Base-by-base conservation (phyloP, 2,113 vertebrate species). In the Galeopterus variegatus region DNA sequence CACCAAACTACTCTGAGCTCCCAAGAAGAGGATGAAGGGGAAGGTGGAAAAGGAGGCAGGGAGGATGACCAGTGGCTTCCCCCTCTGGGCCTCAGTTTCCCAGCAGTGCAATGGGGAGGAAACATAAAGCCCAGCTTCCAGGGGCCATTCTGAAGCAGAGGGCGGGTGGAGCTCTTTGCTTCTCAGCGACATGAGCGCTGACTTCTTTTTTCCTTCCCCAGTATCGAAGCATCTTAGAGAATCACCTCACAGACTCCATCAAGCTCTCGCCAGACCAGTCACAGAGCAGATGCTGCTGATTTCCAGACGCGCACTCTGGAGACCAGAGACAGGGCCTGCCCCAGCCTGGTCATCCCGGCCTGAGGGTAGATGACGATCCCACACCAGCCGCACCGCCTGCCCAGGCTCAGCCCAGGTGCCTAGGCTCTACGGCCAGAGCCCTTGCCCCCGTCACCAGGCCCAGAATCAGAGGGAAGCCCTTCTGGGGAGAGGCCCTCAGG, bases 231-330 rank as follows among this genome's bases (percentile, higher is more conserved):
- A 97, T 97, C 80, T 94, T 98, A 1, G 98, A 99, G 89, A 99
- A 97, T 28, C 98, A 98, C 82, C 96, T 99, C 54, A 98, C 98
- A 0, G 98, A 99, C 60, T 99, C 99, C 97, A 99, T 99, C 98
- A 99, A 99, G 86, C 98, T 99, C 80, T 98, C 97, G 0, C 97
- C 98, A 21, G 72, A 98, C 72, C 97, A 98, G 73, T 92, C 98
- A 70, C 97, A 45, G 69, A 98, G 89, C 15, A 93, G 92, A 15
- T 99, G 99, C 97, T 99, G 99, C 97, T 99, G 98, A 98, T 23
- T 2, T 24, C 1, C 13, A 6, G 81, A 17, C 1, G 0, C 48
- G 58, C 0, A 1, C 31, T 31, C 18, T 4, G 28, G 9, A n/a
- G 8, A 1, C 28, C 83, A 24, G 24, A 33, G n/a, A 54, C 75